Evolutionary conservation across 2,797 vertebrate genomes (phyloP), one percentile per base, ranked within the genome.

Genomic region (Acanthopagrus latus): DNA sequence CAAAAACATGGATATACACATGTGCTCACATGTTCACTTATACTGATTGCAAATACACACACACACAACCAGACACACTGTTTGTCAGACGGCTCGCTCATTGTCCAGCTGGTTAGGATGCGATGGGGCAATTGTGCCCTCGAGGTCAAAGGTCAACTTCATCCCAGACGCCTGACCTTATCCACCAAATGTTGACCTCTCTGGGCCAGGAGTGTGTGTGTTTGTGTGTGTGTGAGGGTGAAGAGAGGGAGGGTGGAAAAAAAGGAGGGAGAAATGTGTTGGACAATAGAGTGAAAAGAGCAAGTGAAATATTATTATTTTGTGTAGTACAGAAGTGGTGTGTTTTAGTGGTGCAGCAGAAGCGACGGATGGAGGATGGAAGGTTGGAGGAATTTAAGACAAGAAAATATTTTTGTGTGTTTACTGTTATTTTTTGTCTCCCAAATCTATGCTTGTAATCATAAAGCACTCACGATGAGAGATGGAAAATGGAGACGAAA

Each of bases 131-230:
- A 89, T 86, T 77, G 70, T 80, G 87, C 81, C 87, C 83, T 80
- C n/a, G 7, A 56, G 94, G 92, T 94, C 91, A 89, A 81, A 91
- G 93, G 92, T 94, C 94, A 92, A 74, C 83, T 92, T 89, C 88
- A 94, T 95, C 91, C 93, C 91, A 95, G 93, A 94, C 90, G 78
- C 85, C 87, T 94, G 93, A 95, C 94, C 94, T 89, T 87, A 91
- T 92, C 92, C 81, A 81, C 71, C 84, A 80, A 85, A 88, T 75
- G 74, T 75, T 86, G 91, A 94, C 91, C 92, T 87, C 83, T 78
- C 33, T 56, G 84, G 77, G 86, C 79, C 80, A 77, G 7, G 20
- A 33, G 64, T 25, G 74, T 64, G 73, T 59, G 76, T 71, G 25
- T 66, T 4, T 62, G 44, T 25, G 25, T 18, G 66, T 50, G 25